phyloP scores from a whole-genome alignment of 2,888 invertebrate species.

The Erebia epiphron region DNA sequence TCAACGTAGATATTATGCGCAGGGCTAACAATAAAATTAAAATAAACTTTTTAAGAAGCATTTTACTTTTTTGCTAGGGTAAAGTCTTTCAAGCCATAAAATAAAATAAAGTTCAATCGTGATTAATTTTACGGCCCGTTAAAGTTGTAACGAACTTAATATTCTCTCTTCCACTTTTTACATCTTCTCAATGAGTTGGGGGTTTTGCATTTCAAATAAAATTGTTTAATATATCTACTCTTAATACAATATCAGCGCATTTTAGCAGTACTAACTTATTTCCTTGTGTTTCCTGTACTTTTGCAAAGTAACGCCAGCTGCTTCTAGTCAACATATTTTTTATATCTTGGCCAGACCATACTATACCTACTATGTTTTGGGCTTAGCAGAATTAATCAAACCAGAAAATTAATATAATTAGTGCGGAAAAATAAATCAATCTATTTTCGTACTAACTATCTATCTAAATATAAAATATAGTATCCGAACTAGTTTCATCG shows the following conservation, averaged over 20 bases:
- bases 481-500: neutral
- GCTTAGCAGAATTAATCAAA: too few species aligned
- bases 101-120: slow-evolving; percentile 13
- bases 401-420: too few species aligned
- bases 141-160: slow-evolving; percentile 18
- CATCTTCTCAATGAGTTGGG: neutral
- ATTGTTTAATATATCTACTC: neutral
- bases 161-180: slow-evolving; percentile 16
- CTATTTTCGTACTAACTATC: neutral
- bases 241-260: neutral
- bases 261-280: neutral
- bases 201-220: neutral
- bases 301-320: neutral
- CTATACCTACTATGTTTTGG: neutral
- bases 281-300: neutral
- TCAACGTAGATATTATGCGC: too few species aligned
- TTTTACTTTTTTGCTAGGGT: neutral
- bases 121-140: slow-evolving; percentile 17
- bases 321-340: neutral
- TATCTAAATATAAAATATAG: neutral
- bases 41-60: neutral
- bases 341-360: neutral
- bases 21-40: too few species aligned
- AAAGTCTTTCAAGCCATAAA: neutral
- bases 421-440: neutral